phyloP scores from a whole-genome alignment of 2,888 invertebrate genomes.

The Mellilla xanthometata region DNA sequence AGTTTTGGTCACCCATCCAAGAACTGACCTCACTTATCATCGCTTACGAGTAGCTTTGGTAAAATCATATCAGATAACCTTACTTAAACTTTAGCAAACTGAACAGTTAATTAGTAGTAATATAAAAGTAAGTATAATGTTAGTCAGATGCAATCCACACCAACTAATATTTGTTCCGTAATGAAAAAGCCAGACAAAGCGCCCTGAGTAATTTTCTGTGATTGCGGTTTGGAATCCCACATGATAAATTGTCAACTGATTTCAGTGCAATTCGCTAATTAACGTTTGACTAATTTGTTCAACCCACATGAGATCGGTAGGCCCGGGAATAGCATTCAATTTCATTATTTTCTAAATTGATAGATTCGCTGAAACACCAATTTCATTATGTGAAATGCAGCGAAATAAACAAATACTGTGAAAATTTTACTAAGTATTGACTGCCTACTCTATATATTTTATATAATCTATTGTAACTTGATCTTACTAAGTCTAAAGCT shows the following conservation, averaged over 20 bases:
- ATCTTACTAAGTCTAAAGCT: conserved; percentile 1
- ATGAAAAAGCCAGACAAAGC: conserved; percentile 10
- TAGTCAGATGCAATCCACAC: background rate
- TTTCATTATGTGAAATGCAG: conserved; percentile 1
- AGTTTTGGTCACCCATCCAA: too few species aligned
- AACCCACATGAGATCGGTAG: conserved; percentile 16
- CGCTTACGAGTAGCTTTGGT: too few species aligned
- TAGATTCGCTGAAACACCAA: conserved; percentile 1
- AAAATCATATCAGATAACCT: too few species aligned
- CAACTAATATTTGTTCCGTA: background rate
- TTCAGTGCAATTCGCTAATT: conserved; percentile 55
- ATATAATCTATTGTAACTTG: too few species aligned
- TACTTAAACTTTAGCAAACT: too few species aligned
- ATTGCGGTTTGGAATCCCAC: conserved; percentile 53
- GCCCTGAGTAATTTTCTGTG: conserved; percentile 29
- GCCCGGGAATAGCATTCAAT: conserved; percentile 13
- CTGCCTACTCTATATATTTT: too few species aligned
- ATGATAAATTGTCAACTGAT: conserved; percentile 61
- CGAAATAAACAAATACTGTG: too few species aligned
- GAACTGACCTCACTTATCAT: too few species aligned
- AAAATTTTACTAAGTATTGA: too few species aligned
- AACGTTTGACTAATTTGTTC: conserved; percentile 46
- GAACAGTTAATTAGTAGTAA: too few species aligned
- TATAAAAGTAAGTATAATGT: too few species aligned
- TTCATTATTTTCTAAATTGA: conserved; percentile 19